Evolutionary conservation across 2,113 vertebrate genomes (phyloP).

Genomic region (Pyxicephalus adspersus): DNA sequence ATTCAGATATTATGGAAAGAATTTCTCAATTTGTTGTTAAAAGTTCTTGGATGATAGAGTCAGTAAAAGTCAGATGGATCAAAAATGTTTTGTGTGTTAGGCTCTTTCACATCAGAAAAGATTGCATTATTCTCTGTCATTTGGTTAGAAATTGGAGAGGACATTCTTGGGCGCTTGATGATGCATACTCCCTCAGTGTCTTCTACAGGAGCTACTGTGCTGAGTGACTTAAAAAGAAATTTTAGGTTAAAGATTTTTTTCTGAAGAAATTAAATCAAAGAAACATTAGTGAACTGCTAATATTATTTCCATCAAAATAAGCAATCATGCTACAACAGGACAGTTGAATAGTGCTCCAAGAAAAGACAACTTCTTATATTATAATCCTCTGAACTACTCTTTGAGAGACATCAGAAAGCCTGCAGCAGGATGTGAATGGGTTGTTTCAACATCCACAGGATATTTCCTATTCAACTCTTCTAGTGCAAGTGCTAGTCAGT

Average conservation of each 20-base stretch:
- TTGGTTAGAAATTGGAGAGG: slow-evolving; percentile 60
- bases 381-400: too few relatives aligned
- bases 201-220: slow-evolving; percentile 72
- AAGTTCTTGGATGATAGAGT: slow-evolving; percentile 74
- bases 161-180: slow-evolving; percentile 85
- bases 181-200: slow-evolving; percentile 76
- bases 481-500: too few relatives aligned
- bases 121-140: slow-evolving; percentile 1
- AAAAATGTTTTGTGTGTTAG: neutral
- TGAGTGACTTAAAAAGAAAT: slow-evolving; percentile 74
- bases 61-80: neutral
- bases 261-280: too few relatives aligned
- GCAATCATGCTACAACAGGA: too few relatives aligned
- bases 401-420: too few relatives aligned
- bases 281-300: too few relatives aligned
- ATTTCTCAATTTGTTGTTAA: slow-evolving; percentile 61
- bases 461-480: too few relatives aligned
- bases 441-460: too few relatives aligned
- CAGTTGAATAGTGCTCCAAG: too few relatives aligned
- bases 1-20: neutral
- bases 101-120: neutral
- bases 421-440: too few relatives aligned
- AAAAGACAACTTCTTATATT: too few relatives aligned
- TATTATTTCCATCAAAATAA: too few relatives aligned
- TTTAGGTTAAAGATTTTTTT: neutral